These are phyloP conservation scores for Rhynchopsitta pachyrhyncha DNA, from an alignment of 2,113 vertebrate genomes.

Conservation along the genomic window DNA sequence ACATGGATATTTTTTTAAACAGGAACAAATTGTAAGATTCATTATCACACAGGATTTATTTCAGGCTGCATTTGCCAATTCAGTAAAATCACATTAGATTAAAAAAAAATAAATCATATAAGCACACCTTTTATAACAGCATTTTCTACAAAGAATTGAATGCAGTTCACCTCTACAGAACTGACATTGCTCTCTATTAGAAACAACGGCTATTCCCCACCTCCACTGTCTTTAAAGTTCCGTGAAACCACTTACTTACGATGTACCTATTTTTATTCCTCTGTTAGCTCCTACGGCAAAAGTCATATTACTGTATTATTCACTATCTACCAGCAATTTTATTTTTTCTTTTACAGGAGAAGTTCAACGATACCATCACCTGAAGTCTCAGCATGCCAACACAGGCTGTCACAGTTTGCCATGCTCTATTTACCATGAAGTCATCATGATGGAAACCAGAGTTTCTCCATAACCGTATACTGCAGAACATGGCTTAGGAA, in stretches of 20 bases:
- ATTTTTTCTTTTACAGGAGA: neutral
- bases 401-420: neutral
- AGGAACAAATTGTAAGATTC: neutral
- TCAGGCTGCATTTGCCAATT: neutral
- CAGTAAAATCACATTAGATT: neutral
- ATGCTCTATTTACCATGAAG: neutral
- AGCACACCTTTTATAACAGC: rapidly evolving
- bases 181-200: neutral
- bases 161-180: neutral
- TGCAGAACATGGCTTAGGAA: neutral
- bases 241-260: neutral
- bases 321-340: neutral
- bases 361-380: neutral
- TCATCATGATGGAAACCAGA: neutral
- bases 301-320: neutral
- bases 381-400: neutral
- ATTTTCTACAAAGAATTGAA: neutral
- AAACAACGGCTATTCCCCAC: neutral
- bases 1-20: neutral
- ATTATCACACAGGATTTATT: neutral
- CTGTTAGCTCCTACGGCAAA: neutral
- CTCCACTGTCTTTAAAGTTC: neutral
- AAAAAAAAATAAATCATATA: neutral
- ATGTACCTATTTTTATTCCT: neutral
- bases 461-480: neutral